phyloP scores from a whole-genome alignment of 2,113 vertebrate species.

The Anhinga rufa region DNA sequence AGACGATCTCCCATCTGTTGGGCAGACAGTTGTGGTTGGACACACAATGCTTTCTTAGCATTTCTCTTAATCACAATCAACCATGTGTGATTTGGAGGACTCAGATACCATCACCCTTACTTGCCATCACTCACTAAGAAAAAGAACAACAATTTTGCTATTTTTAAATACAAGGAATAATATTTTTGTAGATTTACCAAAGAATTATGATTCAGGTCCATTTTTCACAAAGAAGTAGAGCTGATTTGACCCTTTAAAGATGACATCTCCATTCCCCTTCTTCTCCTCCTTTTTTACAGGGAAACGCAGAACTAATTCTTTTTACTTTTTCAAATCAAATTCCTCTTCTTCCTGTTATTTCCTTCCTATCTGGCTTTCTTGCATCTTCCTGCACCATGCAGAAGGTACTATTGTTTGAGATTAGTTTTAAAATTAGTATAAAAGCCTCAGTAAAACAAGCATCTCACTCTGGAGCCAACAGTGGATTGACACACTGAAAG shows the following conservation, averaged over 20 bases:
- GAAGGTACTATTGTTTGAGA: neutral
- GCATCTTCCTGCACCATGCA: neutral
- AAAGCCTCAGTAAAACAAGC: neutral
- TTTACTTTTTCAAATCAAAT: neutral
- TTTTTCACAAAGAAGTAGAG: neutral
- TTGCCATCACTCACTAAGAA: neutral
- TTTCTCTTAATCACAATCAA: neutral
- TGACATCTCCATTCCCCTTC: neutral
- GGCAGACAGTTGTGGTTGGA: neutral
- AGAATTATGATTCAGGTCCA: neutral
- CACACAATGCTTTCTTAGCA: neutral
- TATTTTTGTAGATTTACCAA: neutral
- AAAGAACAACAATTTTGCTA: neutral
- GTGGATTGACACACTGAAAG: neutral
- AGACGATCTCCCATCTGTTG: accelerated
- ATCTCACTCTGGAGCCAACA: neutral
- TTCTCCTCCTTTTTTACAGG: neutral
- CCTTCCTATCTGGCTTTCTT: neutral
- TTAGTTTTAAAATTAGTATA: neutral
- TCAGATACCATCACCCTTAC: neutral
- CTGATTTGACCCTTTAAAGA: neutral
- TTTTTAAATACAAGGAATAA: neutral
- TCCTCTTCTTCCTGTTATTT: neutral
- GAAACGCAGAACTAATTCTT: neutral
- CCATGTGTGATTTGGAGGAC: neutral